Evolutionary conservation across 2,888 invertebrate species (phyloP).

Genomic region (Apotomis capreana): DNA sequence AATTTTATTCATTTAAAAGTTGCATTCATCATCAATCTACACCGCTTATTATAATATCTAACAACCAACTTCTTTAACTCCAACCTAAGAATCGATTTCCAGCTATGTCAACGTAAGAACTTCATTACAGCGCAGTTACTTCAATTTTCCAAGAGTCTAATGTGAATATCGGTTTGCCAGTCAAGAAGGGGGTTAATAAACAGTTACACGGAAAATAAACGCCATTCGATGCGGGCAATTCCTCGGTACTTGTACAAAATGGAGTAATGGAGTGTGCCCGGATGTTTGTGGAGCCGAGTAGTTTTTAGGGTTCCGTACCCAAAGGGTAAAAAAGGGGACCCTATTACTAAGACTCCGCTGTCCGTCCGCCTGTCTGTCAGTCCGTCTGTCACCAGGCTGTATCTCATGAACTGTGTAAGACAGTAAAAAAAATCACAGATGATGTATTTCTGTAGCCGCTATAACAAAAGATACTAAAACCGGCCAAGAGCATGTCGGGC

Average conservation of each 20-base stretch:
- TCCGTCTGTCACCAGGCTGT: too few relatives aligned
- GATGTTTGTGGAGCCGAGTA: constrained; percentile 74
- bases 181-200: constrained; percentile 62
- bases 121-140: constrained; percentile 17
- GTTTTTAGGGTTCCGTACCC: constrained; percentile 58
- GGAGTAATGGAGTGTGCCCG: constrained; percentile 75
- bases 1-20: too few relatives aligned
- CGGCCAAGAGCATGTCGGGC: too few relatives aligned
- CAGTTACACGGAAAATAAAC: constrained; percentile 56
- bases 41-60: too few relatives aligned
- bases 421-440: too few relatives aligned
- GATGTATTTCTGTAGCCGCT: too few relatives aligned
- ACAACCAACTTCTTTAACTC: constrained; percentile 3
- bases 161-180: constrained; percentile 56
- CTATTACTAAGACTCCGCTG: too few relatives aligned
- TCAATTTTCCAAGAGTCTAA: constrained; percentile 27
- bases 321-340: too few relatives aligned
- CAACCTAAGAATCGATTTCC: background rate
- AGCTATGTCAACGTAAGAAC: constrained; percentile 14
- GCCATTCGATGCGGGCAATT: constrained; percentile 63
- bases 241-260: constrained; percentile 65
- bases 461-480: too few relatives aligned
- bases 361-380: too few relatives aligned
- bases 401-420: too few relatives aligned
- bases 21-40: too few relatives aligned